These are phyloP conservation scores for Heterodera filipjevi DNA, from an alignment of 2,888 invertebrate genomes.

Conservation along the genomic window DNA sequence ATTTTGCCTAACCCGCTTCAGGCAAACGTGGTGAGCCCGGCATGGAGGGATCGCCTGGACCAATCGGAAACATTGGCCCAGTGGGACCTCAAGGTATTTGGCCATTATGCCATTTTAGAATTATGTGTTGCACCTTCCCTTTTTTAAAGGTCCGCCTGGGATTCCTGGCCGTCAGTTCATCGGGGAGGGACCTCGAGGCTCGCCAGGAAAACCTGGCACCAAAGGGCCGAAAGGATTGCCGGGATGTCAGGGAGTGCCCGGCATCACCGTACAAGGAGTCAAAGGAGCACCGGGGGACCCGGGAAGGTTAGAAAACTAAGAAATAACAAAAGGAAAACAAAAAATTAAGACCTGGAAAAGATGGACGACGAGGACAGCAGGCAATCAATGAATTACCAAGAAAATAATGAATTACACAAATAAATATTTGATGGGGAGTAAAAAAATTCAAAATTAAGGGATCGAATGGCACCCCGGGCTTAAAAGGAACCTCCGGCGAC, in stretches of 20 bases:
- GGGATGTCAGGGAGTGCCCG: slow-evolving; percentile 43
- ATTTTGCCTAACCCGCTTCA: too few relatives aligned
- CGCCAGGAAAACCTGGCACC: slow-evolving; percentile 72
- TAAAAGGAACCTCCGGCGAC: slow-evolving; percentile 54
- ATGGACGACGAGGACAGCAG: slow-evolving; percentile 48
- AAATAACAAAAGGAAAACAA: background rate
- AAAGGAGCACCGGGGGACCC: slow-evolving; percentile 43
- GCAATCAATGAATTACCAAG: background rate
- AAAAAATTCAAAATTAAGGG: too few relatives aligned
- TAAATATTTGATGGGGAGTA: too few relatives aligned
- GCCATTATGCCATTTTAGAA: background rate
- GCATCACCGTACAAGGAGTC: slow-evolving; percentile 39
- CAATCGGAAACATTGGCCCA: slow-evolving; percentile 34
- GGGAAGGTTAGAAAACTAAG: slow-evolving; percentile 11
- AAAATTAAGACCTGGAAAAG: slow-evolving; percentile 40
- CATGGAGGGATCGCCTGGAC: slow-evolving; percentile 63
- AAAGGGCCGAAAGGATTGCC: slow-evolving; percentile 38
- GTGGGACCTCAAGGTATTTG: slow-evolving; percentile 27
- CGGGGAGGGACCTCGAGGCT: slow-evolving; percentile 35
- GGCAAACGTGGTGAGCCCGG: slow-evolving; percentile 58
- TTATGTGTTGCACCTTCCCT: too few relatives aligned
- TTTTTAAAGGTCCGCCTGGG: slow-evolving; percentile 31
- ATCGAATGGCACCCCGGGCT: slow-evolving; percentile 51
- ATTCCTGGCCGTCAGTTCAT: slow-evolving; percentile 33
- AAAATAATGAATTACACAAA: background rate